Evolutionary conservation across 2,113 vertebrate genomes (phyloP).

Genomic region (Spermophilus dauricus): DNA sequence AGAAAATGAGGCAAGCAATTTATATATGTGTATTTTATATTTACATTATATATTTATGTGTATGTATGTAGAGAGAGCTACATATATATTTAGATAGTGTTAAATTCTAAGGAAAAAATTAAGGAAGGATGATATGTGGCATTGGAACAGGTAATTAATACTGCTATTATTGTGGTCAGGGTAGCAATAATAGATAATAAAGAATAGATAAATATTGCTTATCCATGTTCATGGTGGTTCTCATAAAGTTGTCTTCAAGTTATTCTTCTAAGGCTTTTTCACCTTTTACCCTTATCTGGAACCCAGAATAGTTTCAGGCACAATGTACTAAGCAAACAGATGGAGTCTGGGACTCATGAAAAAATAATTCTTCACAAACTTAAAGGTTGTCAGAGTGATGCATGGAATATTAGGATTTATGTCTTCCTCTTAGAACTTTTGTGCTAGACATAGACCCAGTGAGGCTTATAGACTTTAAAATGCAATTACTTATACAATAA

Average conservation of each 20-base stretch:
- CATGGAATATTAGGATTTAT: conserved; percentile 50
- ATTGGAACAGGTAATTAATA: not conserved
- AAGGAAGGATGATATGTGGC: not conserved
- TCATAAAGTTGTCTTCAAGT: not conserved
- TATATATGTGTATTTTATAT: not conserved
- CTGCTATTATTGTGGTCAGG: not conserved
- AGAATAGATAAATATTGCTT: not conserved
- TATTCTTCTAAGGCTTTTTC: not conserved
- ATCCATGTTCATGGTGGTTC: too few species aligned
- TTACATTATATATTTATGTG: not conserved
- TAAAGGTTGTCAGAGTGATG: conserved; percentile 23
- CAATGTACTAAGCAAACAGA: not conserved
- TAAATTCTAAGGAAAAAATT: not conserved
- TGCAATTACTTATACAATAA: conserved; percentile 67
- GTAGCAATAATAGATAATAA: not conserved
- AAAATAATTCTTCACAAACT: conserved; percentile 62
- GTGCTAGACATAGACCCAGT: conserved; percentile 4
- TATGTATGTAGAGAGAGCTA: not conserved
- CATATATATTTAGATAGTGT: not conserved
- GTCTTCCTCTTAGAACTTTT: conserved; percentile 58
- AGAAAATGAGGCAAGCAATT: not conserved
- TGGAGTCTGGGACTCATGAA: not conserved
- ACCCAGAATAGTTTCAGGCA: not conserved
- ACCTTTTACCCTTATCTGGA: not conserved
- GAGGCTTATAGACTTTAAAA: conserved; percentile 74